phyloP scores from a whole-genome alignment of 64 coral and sea anemone genomes.

The Pocillopora verrucosa region DNA sequence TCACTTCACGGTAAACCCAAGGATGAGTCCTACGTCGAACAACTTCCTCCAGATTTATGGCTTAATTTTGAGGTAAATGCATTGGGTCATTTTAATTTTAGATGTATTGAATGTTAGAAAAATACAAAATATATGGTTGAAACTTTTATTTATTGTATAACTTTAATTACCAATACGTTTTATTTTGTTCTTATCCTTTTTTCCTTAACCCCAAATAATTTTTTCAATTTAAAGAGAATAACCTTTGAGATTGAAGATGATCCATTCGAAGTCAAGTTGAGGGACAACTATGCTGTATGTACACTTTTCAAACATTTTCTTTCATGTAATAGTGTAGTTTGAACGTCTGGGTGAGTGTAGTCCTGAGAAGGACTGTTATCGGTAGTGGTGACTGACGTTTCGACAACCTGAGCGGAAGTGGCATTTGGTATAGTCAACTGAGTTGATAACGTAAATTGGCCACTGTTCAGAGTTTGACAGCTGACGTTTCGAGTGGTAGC shows the following conservation, averaged over 20 bases:
- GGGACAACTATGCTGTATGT: slow-evolving; percentile 97
- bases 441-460: too few species aligned
- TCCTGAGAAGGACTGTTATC: too few species aligned
- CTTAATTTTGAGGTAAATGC: slow-evolving; percentile 62
- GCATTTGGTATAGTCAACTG: too few species aligned
- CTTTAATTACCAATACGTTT: too few species aligned
- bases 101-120: neutral
- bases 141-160: too few species aligned
- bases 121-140: neutral
- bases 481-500: too few species aligned
- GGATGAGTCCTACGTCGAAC: slow-evolving; percentile 61
- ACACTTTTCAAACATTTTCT: neutral
- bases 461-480: too few species aligned
- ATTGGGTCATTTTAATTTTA: neutral
- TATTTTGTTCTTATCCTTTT: neutral
- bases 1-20: slow-evolving; percentile 74
- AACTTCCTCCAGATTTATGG: slow-evolving; percentile 85
- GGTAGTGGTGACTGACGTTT: too few species aligned
- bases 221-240: slow-evolving; percentile 57
- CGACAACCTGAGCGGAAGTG: too few species aligned
- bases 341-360: too few species aligned
- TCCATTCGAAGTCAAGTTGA: slow-evolving; percentile 95
- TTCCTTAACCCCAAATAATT: neutral
- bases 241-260: slow-evolving; percentile 90
- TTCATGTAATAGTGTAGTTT: neutral